Evolutionary conservation across 2,113 vertebrate species (phyloP), one percentile per base, ranked within the genome.

Genomic region (Epinephelus cyanopodus): DNA sequence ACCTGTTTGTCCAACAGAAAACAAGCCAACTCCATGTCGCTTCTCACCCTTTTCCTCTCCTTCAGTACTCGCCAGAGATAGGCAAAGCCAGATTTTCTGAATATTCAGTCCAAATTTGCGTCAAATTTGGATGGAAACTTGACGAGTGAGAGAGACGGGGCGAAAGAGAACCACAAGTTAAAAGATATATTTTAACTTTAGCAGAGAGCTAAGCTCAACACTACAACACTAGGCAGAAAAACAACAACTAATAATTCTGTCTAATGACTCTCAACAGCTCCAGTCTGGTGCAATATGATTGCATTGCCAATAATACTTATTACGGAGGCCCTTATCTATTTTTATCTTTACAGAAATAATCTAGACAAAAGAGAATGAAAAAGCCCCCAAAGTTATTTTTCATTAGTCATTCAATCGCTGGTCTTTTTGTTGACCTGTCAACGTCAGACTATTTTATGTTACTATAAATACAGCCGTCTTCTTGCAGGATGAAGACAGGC

Each of bases 311-410:
- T 21, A 27, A 65, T 19, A 17, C 21, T 54, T 45, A 57, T 23
- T 42, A 25, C 25, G n/a, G 21, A 58, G 13, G 15, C 13, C 1
- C 4, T 37, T 70, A 56, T 18, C n/a, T 53, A 27, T 69, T 42
- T 79, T 61, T 23, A 54, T 56, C 15, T 62, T 21, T 39, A 18
- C 37, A 52, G 64, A 52, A 61, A 68, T 25, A 74, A 53, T 25
- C 15, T 19, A 39, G 19, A 68, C 64, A 68, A 50, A 68, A 47
- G 6, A 52, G 47, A 29, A 42, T 1, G 13, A 37, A 42, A 52
- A 79, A 39, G 0, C 29, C 25, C 29, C 29, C n/a, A 45, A 23
- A 45, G 12, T 62, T 53, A 42, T 75, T 56, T 65, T 21, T 42
- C 29, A 65, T 56, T 10, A 54, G 17, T 56, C n/a, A 47, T 45